Percentiles rank a stretch among this genome's conserved stretches.
Evolutionary conservation across 37 sponge, comb jelly and placozoan species (phyloP).

Genomic region (Tethya wilhelma): DNA sequence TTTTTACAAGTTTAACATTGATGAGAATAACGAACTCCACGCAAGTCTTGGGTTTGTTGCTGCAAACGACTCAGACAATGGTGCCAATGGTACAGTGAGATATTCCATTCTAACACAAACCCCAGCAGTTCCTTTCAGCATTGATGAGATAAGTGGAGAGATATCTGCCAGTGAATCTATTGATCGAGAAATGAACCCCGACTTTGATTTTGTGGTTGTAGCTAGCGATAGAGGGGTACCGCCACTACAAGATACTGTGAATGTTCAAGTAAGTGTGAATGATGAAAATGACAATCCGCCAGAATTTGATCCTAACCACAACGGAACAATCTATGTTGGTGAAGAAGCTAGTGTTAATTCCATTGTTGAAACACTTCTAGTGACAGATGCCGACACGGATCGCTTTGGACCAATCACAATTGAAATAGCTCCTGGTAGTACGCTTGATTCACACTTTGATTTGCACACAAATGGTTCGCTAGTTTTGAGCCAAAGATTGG

Average conservation of each 20-base stretch:
- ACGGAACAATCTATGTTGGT: slow-evolving; percentile 31
- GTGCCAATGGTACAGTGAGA: background rate
- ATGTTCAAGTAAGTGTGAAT: slow-evolving; percentile 29
- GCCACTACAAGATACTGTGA: slow-evolving; percentile 5
- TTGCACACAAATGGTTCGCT: slow-evolving; percentile 32
- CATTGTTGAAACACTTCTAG: slow-evolving; percentile 26
- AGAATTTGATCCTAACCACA: slow-evolving; percentile 9
- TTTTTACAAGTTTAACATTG: slow-evolving; percentile 18
- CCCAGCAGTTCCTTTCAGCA: slow-evolving; percentile 2
- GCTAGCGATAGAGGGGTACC: slow-evolving; percentile 71
- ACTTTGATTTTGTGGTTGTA: slow-evolving; percentile 43
- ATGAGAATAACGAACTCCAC: slow-evolving; percentile 24
- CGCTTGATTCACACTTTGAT: slow-evolving; percentile 9
- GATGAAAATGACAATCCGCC: slow-evolving; percentile 76
- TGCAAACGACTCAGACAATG: slow-evolving; percentile 66
- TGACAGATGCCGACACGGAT: slow-evolving; percentile 70
- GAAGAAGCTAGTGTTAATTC: slow-evolving; percentile 43
- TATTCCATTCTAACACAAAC: background rate
- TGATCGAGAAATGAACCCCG: slow-evolving; percentile 39
- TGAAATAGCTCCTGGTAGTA: slow-evolving; percentile 7
- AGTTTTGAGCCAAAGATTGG: slow-evolving; percentile 18
- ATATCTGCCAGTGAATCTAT: slow-evolving; percentile 24
- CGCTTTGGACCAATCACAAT: slow-evolving; percentile 35
- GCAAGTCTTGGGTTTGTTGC: slow-evolving; percentile 14
- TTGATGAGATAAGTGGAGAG: slow-evolving; percentile 9